These are phyloP conservation scores for Stenodema calcarata DNA, from an alignment of 2,888 invertebrate species.

Conservation along the genomic window DNA sequence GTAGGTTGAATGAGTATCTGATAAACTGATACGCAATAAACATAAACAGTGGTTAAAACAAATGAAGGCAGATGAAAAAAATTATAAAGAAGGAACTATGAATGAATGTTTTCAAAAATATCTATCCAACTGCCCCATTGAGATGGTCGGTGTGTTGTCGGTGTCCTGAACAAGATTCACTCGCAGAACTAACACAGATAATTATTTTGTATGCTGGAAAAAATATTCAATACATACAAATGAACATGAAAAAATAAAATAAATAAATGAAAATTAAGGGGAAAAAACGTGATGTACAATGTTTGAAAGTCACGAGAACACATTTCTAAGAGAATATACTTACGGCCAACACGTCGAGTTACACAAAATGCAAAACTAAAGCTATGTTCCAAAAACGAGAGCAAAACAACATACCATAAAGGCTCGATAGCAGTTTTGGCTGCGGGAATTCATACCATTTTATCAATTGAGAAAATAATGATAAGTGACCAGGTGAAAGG, in stretches of 20 bases:
- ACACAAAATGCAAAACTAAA: slow-evolving; percentile 33
- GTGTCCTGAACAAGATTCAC: neutral
- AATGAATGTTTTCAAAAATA: neutral
- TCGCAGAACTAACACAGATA: neutral
- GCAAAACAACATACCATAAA: slow-evolving; percentile 19
- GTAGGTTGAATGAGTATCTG: too few relatives aligned
- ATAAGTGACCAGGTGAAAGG: too few relatives aligned
- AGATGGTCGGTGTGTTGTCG: neutral
- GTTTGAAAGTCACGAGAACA: slow-evolving; percentile 51
- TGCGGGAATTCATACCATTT: neutral
- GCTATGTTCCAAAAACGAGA: slow-evolving; percentile 23
- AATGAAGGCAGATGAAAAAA: too few relatives aligned
- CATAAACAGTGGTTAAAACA: too few relatives aligned
- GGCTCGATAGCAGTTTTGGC: neutral
- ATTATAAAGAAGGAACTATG: neutral
- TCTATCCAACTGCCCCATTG: neutral
- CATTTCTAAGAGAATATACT: slow-evolving; percentile 52
- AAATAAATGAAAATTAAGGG: slow-evolving; percentile 50
- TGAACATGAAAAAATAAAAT: slow-evolving; percentile 23
- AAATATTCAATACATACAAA: slow-evolving; percentile 21
- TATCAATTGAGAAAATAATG: too few relatives aligned
- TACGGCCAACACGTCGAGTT: slow-evolving; percentile 47
- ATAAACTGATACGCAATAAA: too few relatives aligned
- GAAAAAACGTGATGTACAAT: slow-evolving; percentile 40
- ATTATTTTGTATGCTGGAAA: neutral